Evolutionary conservation across 2,888 invertebrate genomes (phyloP).

Genomic region (Criorhina ranunculi): DNA sequence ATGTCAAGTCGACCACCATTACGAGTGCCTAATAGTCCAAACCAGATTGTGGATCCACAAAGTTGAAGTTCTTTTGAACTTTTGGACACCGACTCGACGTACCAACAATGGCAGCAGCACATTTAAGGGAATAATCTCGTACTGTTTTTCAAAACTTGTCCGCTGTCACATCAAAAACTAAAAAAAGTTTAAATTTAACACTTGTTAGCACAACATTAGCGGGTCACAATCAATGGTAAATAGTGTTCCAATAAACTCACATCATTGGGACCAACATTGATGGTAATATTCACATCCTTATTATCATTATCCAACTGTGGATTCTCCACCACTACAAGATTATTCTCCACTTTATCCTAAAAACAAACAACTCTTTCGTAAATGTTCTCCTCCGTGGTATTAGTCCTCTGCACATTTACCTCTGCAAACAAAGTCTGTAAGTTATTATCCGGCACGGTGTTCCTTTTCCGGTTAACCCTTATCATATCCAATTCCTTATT

Average conservation of each 20-base stretch:
- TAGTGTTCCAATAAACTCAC: constrained; percentile 43
- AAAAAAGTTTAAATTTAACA: neutral
- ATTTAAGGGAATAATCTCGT: neutral
- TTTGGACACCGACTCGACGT: too few species aligned
- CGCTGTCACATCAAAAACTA: neutral
- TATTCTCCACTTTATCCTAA: constrained; percentile 64
- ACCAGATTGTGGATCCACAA: too few species aligned
- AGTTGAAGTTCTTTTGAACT: too few species aligned
- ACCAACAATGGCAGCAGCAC: too few species aligned
- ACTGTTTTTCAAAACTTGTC: neutral
- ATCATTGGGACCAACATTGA: constrained; percentile 32
- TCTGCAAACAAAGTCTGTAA: constrained; percentile 73
- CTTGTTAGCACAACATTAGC: constrained; percentile 56
- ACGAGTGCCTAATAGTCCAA: too few species aligned
- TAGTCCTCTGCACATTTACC: constrained; percentile 76
- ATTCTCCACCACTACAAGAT: constrained; percentile 33
- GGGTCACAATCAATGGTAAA: neutral
- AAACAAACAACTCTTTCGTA: neutral
- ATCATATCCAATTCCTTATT: constrained; percentile 51
- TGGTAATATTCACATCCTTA: constrained; percentile 18
- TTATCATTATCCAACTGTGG: neutral
- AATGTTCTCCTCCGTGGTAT: neutral
- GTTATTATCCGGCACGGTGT: constrained; percentile 5
- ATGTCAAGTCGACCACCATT: too few species aligned
- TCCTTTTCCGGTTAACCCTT: constrained; percentile 29